Conservation (phyloP, 2,888 invertebrate genomes). For the Conus canariensis region DNA sequence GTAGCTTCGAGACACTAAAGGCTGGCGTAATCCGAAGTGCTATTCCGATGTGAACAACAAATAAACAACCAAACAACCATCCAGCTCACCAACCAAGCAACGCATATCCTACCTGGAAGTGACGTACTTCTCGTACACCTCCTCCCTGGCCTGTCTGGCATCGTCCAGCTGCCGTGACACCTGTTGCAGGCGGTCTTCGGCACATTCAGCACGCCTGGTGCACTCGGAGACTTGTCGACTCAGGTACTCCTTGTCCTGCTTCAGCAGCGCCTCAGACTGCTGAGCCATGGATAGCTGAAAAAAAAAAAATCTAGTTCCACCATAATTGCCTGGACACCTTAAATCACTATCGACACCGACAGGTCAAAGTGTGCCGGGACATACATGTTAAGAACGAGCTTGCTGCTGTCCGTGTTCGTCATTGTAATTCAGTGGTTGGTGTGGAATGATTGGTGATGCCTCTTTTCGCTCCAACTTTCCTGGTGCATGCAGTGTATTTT, state of each 20-base stretch:
- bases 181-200: conserved; percentile 73
- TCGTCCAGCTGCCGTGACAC: conserved; percentile 73
- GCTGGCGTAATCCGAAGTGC: no score
- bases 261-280: conserved; percentile 72
- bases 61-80: background rate
- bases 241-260: conserved; percentile 78
- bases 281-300: conserved; percentile 68
- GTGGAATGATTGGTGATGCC: no score
- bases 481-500: no score
- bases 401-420: no score
- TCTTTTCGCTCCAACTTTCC: no score
- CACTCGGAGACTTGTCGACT: conserved; percentile 72
- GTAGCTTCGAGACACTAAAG: no score
- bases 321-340: no score
- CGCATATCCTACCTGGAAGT: conserved; percentile 68
- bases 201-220: conserved; percentile 67
- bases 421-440: no score
- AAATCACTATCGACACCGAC: no score
- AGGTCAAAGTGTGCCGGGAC: no score
- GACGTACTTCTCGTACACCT: conserved; percentile 79
- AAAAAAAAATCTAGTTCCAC: background rate
- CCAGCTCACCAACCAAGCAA: background rate
- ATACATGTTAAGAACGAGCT: no score
- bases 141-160: conserved; percentile 75
- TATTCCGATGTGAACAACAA: no score